Base-by-base conservation (phyloP, 2,113 vertebrate genomes). In the Illadopsis cleaveri region DNA sequence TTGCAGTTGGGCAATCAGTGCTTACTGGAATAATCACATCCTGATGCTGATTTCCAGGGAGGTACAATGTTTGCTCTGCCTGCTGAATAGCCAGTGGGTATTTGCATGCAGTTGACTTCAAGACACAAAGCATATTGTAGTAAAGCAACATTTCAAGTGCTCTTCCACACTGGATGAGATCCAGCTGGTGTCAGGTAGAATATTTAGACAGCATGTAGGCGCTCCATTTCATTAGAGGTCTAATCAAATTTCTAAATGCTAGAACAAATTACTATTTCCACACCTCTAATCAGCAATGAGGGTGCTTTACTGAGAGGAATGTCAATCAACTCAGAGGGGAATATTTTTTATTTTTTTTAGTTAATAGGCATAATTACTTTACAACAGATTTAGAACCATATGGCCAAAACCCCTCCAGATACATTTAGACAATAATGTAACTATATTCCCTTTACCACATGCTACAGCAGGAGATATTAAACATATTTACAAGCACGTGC, bases 191-290 rank as follows among this genome's bases (percentile, higher is more conserved):
- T 93, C 95, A 95, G 94, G 89, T 93, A 95, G 96, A 96, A 68
- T 96, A 96, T 96, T 96, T 96, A 96, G 93, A 97, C 94, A 97
- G 94, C 3, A 10, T 83, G 93, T 96, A 88, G 94, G 95, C 20
- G 1, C 94, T 95, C 85, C 75, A 53, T 96, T 97, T 95, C 94
- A 91, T 91, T 80, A 96, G 82, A 96, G 85, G 87, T 82, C 90
- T 95, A 96, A 96, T 94, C 93, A 96, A 88, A 93, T 94, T 93
- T 94, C 91, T 85, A 90, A 96, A 91, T 31, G 82, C 75, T 90
- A 80, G 94, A 96, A 96, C 91, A 94, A 96, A 94, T 95, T 91
- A 95, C 68, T 97, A 95, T 95, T 96, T 96, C 96, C 90, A 96
- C 95, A 97, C 91, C 87, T 96, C 87, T 97, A 93, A 96, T 95